Evolutionary conservation across 2,888 invertebrate genomes (phyloP).

Genomic region (Amphipoea lucens): DNA sequence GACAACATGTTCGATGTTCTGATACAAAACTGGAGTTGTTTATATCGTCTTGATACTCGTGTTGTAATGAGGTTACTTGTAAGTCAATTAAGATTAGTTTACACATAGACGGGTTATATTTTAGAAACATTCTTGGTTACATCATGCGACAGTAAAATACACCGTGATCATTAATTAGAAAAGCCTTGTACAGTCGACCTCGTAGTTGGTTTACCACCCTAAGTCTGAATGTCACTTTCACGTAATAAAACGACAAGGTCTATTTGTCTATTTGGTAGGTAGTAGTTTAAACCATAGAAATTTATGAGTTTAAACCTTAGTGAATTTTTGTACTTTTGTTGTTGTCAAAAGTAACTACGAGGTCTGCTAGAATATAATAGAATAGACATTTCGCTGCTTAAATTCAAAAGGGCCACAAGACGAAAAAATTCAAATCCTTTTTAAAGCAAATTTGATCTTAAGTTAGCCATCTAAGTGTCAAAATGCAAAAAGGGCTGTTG

Average conservation of each 20-base stretch:
- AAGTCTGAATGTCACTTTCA: background rate
- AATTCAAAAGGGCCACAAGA: too few species aligned
- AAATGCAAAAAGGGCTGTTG: too few species aligned
- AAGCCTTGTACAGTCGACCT: background rate
- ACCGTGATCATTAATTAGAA: background rate
- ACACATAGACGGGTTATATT: background rate
- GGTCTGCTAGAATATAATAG: background rate
- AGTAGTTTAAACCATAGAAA: too few species aligned
- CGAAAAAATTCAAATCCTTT: too few species aligned
- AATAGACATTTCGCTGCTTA: too few species aligned
- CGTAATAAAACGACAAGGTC: background rate
- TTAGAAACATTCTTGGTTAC: background rate
- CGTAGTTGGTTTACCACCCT: background rate
- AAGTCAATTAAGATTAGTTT: conserved; percentile 32
- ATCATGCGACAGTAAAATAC: background rate
- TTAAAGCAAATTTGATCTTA: too few species aligned
- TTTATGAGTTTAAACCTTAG: background rate
- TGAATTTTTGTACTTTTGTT: background rate
- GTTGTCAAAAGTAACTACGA: background rate
- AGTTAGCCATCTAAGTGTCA: too few species aligned
- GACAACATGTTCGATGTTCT: conserved; percentile 35
- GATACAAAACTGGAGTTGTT: conserved; percentile 25
- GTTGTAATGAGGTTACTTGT: conserved; percentile 43
- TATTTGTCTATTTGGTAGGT: background rate
- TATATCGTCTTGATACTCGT: conserved; percentile 28